A percentile compares a stretch with the other conserved stretches of the same genome.
Evolutionary conservation across 2,888 invertebrate genomes (phyloP).

Genomic region (Tachina fera): DNA sequence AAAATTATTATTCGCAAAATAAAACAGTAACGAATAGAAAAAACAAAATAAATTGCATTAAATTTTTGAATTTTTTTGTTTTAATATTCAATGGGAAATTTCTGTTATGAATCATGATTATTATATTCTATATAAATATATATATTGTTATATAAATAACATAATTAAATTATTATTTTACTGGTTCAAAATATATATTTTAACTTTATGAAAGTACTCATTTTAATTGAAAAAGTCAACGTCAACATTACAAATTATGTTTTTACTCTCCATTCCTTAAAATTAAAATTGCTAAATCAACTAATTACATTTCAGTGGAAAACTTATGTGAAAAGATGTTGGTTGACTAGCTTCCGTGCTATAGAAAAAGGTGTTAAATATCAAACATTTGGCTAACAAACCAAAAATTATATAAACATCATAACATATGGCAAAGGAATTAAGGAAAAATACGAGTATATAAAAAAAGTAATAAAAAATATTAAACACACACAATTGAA

Average conservation of each 20-base stretch:
- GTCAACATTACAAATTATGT: neutral
- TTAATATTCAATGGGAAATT: neutral
- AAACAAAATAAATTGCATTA: slow-evolving; percentile 41
- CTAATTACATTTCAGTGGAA: slow-evolving; percentile 44
- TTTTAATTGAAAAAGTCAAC: too few relatives aligned
- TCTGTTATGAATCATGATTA: slow-evolving; percentile 40
- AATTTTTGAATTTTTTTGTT: slow-evolving; percentile 11
- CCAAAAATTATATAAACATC: slow-evolving; percentile 49
- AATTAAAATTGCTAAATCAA: neutral
- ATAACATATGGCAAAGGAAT: slow-evolving; percentile 56
- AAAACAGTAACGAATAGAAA: slow-evolving; percentile 42
- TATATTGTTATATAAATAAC: too few relatives aligned
- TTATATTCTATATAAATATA: too few relatives aligned
- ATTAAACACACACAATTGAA: slow-evolving; percentile 8
- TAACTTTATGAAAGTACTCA: neutral
- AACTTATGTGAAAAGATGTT: slow-evolving; percentile 20
- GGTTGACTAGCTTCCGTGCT: neutral
- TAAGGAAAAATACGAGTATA: slow-evolving; percentile 50
- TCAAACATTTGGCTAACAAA: slow-evolving; percentile 65
- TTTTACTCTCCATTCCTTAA: neutral
- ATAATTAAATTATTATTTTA: too few relatives aligned
- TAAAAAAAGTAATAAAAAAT: neutral
- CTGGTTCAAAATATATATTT: too few relatives aligned
- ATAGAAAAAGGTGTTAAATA: slow-evolving; percentile 64
- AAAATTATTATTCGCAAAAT: slow-evolving; percentile 41